Percentiles rank a stretch among this genome's conserved stretches.
phyloP scores from a whole-genome alignment of 2,113 vertebrate species.

The Mobula hypostoma region DNA sequence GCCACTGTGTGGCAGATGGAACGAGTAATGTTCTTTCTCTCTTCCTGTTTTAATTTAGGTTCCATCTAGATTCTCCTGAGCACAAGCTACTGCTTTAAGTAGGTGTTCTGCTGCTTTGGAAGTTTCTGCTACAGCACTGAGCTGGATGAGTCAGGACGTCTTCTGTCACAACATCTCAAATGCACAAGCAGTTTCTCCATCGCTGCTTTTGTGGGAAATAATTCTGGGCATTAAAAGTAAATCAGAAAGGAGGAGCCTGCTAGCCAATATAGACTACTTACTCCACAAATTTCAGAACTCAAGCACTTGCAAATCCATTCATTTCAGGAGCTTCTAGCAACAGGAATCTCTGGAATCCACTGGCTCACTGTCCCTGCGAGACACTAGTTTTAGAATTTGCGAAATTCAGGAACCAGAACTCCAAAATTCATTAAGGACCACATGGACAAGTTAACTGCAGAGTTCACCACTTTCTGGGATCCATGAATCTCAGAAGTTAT shows the following conservation, averaged over 20 bases:
- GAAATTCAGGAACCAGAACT: neutral
- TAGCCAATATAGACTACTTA: neutral
- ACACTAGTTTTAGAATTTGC: neutral
- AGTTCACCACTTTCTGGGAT: neutral
- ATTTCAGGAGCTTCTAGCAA: neutral
- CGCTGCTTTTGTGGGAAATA: too few relatives aligned
- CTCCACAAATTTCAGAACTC: neutral
- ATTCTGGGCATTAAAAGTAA: neutral
- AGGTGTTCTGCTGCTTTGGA: neutral
- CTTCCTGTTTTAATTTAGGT: neutral
- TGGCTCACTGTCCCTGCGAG: neutral
- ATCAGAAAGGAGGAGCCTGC: too few relatives aligned
- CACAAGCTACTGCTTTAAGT: too few relatives aligned
- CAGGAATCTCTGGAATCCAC: neutral
- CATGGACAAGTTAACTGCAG: neutral
- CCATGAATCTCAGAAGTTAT: neutral
- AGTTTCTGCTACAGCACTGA: too few relatives aligned
- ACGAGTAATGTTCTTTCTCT: neutral
- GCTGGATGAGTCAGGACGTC: neutral
- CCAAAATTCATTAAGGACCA: neutral
- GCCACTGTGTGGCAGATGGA: neutral
- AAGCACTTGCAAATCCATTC: neutral
- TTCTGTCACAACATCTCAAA: too few relatives aligned
- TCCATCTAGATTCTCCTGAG: neutral
- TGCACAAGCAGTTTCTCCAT: neutral